A percentile compares a stretch with the other conserved stretches of the same genome.
Conservation (phyloP, 2,888 invertebrate genomes). For the Drosophila mercatorum region DNA sequence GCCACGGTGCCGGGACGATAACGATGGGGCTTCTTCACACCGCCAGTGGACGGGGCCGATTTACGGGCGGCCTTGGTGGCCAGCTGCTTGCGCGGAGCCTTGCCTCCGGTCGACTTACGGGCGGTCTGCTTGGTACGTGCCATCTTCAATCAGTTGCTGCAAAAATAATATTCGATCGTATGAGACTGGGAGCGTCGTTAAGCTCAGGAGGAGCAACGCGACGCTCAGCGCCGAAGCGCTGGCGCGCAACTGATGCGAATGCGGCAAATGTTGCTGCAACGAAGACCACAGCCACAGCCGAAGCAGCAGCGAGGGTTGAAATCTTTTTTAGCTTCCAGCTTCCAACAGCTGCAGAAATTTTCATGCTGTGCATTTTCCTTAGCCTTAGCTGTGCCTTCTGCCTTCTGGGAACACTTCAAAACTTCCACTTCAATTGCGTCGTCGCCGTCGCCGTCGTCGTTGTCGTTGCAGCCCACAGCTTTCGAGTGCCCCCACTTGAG, state of each 20-base stretch:
- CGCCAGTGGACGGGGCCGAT: constrained; percentile 97
- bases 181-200: too few relatives aligned
- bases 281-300: constrained; percentile 15
- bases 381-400: constrained; percentile 14
- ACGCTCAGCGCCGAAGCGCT: constrained; percentile 66
- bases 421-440: constrained; percentile 51
- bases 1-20: constrained; percentile 98
- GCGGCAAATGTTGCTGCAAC: constrained; percentile 27
- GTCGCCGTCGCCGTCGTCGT: constrained; percentile 13
- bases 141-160: constrained; percentile 86
- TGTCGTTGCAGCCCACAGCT: constrained; percentile 36
- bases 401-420: constrained; percentile 58
- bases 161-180: background rate
- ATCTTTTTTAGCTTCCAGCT: constrained; percentile 35
- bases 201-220: constrained; percentile 15
- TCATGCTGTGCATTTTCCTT: constrained; percentile 44
- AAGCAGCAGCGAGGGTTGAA: constrained; percentile 55
- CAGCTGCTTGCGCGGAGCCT: constrained; percentile 97
- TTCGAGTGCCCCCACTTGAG: constrained; percentile 50
- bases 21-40: constrained; percentile 98
- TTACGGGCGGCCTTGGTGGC: constrained; percentile 98
- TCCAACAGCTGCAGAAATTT: constrained; percentile 42
- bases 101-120: constrained; percentile 98
- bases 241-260: constrained; percentile 54
- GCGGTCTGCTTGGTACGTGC: constrained; percentile 99